phyloP scores from a whole-genome alignment of 2,888 invertebrate genomes.

The Leucophenga maculata region DNA sequence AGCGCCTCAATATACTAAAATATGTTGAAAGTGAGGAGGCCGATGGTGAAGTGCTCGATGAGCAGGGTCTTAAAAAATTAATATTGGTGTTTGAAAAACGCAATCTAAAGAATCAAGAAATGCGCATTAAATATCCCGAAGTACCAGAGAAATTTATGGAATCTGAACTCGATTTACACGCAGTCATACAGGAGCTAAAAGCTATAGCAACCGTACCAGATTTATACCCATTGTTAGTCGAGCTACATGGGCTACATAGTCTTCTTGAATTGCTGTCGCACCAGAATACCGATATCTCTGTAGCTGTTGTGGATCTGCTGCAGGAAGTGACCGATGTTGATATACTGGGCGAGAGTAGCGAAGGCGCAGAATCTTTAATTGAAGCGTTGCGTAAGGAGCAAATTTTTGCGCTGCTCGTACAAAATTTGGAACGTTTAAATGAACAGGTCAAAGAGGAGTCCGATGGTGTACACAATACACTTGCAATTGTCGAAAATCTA shows the following conservation, averaged over 20 bases:
- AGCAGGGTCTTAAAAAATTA: constrained; percentile 88
- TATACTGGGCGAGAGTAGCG: constrained; percentile 90
- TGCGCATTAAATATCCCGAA: constrained; percentile 98
- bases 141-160: constrained; percentile 98
- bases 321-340: constrained; percentile 97
- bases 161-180: constrained; percentile 94
- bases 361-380: constrained; percentile 90
- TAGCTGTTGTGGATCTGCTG: constrained; percentile 75
- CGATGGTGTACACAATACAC: constrained; percentile 95
- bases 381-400: constrained; percentile 92
- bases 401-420: constrained; percentile 89
- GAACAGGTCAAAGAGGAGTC: constrained; percentile 94
- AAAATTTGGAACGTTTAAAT: constrained; percentile 94
- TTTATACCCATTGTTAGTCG: constrained; percentile 91
- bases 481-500: constrained; percentile 93
- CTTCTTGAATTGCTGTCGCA: constrained; percentile 94
- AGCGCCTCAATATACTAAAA: constrained; percentile 84
- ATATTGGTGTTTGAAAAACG: constrained; percentile 95
- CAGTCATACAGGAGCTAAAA: constrained; percentile 90
- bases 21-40: constrained; percentile 88
- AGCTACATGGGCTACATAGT: constrained; percentile 89
- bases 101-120: constrained; percentile 94
- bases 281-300: constrained; percentile 86
- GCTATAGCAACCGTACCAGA: constrained; percentile 96
- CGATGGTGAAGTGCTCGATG: constrained; percentile 90